These are phyloP conservation scores for Hippasteria phrygiana DNA, from an alignment of 53 echinoderm and acorn worm species.

Conservation along the genomic window DNA sequence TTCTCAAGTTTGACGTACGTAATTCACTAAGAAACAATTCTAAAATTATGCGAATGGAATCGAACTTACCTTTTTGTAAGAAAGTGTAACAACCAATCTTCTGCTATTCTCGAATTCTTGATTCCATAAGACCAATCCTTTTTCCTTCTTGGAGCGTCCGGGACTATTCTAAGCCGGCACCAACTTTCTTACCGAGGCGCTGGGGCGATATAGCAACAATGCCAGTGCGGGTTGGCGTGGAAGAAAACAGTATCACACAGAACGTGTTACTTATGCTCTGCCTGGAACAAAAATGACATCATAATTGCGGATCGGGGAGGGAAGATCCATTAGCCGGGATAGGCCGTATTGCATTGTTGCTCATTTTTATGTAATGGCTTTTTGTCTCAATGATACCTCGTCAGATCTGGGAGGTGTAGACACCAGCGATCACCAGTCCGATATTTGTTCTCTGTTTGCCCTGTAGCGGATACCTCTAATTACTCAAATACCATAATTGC, in stretches of 20 bases:
- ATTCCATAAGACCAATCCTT: too few species aligned
- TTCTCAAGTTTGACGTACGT: too few species aligned
- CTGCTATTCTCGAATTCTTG: too few species aligned
- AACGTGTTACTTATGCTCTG: not conserved
- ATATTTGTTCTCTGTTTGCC: not conserved
- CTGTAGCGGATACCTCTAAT: constrained; percentile 28
- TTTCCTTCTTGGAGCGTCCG: too few species aligned
- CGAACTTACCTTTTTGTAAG: too few species aligned
- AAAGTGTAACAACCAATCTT: too few species aligned
- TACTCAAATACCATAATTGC: constrained; percentile 46
- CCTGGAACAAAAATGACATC: constrained; percentile 26
- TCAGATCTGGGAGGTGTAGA: not conserved
- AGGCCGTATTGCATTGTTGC: constrained; percentile 16
- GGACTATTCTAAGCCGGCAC: too few species aligned
- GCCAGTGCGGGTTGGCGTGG: not conserved
- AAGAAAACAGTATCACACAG: constrained; percentile 21
- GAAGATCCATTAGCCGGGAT: not conserved
- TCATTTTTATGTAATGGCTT: constrained; percentile 12
- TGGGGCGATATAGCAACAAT: not conserved
- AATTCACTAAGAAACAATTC: too few species aligned
- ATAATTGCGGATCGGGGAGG: constrained; percentile 11
- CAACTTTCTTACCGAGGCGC: not conserved
- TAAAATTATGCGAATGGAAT: too few species aligned
- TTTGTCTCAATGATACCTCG: not conserved
- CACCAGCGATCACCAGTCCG: constrained; percentile 11